Base-by-base conservation (phyloP, 2,888 invertebrate genomes). In the Stenchaetothrips biformis region DNA sequence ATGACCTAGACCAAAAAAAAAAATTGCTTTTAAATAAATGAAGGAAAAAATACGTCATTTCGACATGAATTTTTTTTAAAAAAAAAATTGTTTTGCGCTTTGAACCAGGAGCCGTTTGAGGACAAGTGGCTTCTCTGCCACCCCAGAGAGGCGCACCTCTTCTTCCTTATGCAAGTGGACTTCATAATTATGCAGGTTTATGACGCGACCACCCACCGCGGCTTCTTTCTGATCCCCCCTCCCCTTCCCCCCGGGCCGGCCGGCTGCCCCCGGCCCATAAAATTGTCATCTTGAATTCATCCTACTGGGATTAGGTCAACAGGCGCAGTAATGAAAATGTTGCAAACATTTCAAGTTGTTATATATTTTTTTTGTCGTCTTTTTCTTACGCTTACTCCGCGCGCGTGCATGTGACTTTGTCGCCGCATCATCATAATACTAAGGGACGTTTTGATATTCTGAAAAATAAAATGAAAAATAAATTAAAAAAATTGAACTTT, bases 261-360 rank as follows among this genome's bases (percentile, higher is more conserved):
- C 37, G 2, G 37, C 37, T 1, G 37, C 37, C 37, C 67, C 21
- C 9, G 67, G 25, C 67, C 67, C 59, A 25, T 74, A 74, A 74
- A 74, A 74, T 37, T 74, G 67, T 74, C 67, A 74, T 74, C 67
- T 74, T 74, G 67, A 74, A 74, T 74, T 74, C 67, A 74, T 25
- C 21, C 67, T 74, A 25, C 67, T 21, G 67, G 67, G 67, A 74
- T 74, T 74, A 74, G 67, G 67, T 74, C 67, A 74, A 74, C 67
- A 25, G 53, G 16, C 53, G 13, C 53, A 18, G 67, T 74, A 74
- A 74, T 74, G 67, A 74, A 74, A 74, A 74, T 74, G 67, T 74
- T 25, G 67, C 67, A 25, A 18, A 18, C 53, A 53, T 53, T 53
- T 53, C 53, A 53, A 13, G 37, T 53, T 53, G 4, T 37, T 37